These are phyloP conservation scores for Drosophila burlai DNA, from an alignment of 1,140 invertebrate genomes.

Conservation along the genomic window DNA sequence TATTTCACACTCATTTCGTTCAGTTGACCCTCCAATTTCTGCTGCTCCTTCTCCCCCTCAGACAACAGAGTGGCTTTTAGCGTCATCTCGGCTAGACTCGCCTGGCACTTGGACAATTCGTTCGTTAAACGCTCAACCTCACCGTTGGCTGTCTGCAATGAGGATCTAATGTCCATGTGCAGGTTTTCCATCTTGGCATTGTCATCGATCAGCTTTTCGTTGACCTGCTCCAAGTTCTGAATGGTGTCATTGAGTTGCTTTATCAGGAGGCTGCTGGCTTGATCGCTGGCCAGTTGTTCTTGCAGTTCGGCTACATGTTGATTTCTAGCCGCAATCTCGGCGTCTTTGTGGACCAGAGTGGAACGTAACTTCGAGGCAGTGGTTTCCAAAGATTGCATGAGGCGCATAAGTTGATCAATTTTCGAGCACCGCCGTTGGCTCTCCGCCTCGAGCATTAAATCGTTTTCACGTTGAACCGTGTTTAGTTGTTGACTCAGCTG, in stretches of 20 bases:
- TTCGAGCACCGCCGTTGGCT: neutral
- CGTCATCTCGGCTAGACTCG: neutral
- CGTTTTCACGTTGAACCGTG: neutral
- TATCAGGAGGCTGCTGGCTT: neutral
- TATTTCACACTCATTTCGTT: constrained; percentile 7
- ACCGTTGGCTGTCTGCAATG: neutral
- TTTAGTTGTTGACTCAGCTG: neutral
- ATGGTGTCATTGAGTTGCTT: constrained; percentile 31
- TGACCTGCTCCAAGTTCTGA: constrained; percentile 42
- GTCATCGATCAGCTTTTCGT: constrained; percentile 49
- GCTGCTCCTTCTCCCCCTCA: neutral
- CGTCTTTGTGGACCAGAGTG: neutral
- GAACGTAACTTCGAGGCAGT: neutral
- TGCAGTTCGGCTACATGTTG: neutral
- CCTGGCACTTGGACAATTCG: neutral
- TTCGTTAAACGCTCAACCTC: neutral
- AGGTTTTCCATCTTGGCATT: constrained; percentile 21
- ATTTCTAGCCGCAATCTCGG: neutral
- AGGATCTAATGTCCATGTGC: neutral
- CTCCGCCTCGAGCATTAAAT: neutral
- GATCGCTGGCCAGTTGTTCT: constrained; percentile 4
- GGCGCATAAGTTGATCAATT: neutral
- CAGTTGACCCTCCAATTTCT: neutral
- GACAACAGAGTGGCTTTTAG: neutral
- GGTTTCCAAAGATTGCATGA: neutral